Evolutionary conservation across 2,888 invertebrate genomes (phyloP).

Genomic region (Nezara viridula): DNA sequence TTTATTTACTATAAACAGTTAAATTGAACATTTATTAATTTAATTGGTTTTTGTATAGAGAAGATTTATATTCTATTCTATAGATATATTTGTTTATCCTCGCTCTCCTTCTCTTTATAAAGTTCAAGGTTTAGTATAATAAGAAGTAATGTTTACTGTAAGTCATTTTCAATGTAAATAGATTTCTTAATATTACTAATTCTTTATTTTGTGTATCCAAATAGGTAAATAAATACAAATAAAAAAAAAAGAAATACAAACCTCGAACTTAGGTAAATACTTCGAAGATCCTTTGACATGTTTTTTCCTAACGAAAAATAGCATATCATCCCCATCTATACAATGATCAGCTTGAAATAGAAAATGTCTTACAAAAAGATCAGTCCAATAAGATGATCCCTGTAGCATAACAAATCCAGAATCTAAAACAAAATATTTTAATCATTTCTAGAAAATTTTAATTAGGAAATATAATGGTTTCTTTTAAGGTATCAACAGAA

Average conservation of each 20-base stretch:
- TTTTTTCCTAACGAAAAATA: constrained; percentile 95
- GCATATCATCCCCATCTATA: constrained; percentile 92
- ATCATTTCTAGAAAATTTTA: background rate
- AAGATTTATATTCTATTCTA: background rate
- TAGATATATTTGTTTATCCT: background rate
- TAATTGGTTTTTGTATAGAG: background rate
- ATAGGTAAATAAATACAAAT: background rate
- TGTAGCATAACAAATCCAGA: constrained; percentile 93
- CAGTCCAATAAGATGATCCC: constrained; percentile 96
- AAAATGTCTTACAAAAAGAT: constrained; percentile 94
- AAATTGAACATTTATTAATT: background rate
- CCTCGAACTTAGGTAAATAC: constrained; percentile 91
- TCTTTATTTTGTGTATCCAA: too few species aligned
- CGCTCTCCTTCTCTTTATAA: background rate
- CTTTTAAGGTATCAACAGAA: background rate
- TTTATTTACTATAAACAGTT: background rate
- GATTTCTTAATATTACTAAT: too few species aligned
- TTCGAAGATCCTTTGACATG: constrained; percentile 90
- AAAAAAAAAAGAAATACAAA: constrained; percentile 69
- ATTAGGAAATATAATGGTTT: background rate
- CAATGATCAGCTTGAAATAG: constrained; percentile 90
- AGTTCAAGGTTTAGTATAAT: background rate
- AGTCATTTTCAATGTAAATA: background rate
- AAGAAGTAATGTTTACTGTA: background rate
- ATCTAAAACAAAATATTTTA: constrained; percentile 73